Base-by-base conservation (phyloP, 2,888 invertebrate species). In the Eretmocerus hayati region DNA sequence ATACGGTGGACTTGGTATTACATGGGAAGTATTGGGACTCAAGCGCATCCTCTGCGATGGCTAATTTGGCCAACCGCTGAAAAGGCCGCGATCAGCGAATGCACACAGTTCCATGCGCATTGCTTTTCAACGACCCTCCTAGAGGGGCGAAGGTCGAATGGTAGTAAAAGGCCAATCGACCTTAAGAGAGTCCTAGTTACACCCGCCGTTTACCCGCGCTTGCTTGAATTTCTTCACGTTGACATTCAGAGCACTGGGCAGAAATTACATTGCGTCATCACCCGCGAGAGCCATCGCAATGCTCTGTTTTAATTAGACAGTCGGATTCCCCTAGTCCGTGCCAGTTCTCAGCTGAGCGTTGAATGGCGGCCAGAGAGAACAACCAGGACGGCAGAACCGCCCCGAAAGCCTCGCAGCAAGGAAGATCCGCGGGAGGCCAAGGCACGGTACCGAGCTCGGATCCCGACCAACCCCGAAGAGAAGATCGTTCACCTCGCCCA, bases 201-300 rank as follows among this genome's bases (percentile, higher is more conserved):
- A 69, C 73, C 77, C 74, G 74, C 75, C 75, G 77, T 77, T 79
- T 76, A 78, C 76, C 74, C 71, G 77, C 77, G 77, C 78, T 78
- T 79, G 69, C 66, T 76, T 76, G 75, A 77, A 77, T 78, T 77
- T 79, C 78, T 79, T 78, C 77, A 78, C 75, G 71, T 80, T 80
- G 77, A 80, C 79, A 80, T 65, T 65, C 62, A 75, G 70, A 75
- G 75, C 76, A 80, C 78, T 79, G 78, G 78, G 79, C 77, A 79
- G 79, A 80, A 81, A n/a, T n/a, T n/a, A 81, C 78, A 76, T 76
- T 75, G 74, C 73, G 75, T 75, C 75, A 76, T 74, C 74, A 75
- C 73, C 73, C 73, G 72, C 71, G 69, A 71, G 73, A 75, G 75
- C 77, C 79, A 79, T 81, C 80, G 76, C 78, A 78, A 80, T 80